A percentile compares a stretch with the other conserved stretches of the same genome.
These are phyloP conservation scores for Ormyrus pomaceus DNA, from an alignment of 2,888 invertebrate species.

Conservation along the genomic window DNA sequence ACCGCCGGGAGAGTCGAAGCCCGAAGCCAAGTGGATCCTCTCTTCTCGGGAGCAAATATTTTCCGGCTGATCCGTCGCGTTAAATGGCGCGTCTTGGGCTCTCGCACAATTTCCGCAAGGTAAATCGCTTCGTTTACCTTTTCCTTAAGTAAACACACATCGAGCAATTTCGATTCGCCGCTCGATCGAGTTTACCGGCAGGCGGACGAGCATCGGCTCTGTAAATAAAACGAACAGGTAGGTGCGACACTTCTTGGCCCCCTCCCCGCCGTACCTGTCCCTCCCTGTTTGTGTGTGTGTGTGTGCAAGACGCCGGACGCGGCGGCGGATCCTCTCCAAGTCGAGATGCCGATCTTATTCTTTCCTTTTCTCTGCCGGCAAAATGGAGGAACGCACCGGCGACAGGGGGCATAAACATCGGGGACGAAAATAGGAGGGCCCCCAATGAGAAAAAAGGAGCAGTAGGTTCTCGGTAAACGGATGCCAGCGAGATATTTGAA, in stretches of 20 bases:
- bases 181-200: slow-evolving; percentile 9
- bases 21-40: slow-evolving; percentile 11
- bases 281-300: background rate
- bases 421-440: slow-evolving; percentile 25
- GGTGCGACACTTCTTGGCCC: background rate
- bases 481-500: slow-evolving; percentile 21
- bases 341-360: background rate
- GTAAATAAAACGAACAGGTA: slow-evolving; percentile 51
- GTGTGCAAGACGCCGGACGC: background rate
- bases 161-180: slow-evolving; percentile 32
- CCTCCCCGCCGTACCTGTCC: background rate
- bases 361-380: background rate
- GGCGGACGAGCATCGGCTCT: slow-evolving; percentile 28
- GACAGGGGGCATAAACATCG: slow-evolving; percentile 36
- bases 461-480: slow-evolving; percentile 27
- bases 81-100: background rate
- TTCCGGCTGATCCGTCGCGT: background rate
- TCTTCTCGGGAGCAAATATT: slow-evolving; percentile 5
- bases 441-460: slow-evolving; percentile 32
- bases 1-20: background rate
- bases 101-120: slow-evolving; percentile 25
- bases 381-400: background rate
- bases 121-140: slow-evolving; percentile 40
- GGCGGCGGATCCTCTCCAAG: slow-evolving; percentile 15
- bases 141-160: slow-evolving; percentile 20